Evolutionary conservation across 2,113 vertebrate genomes (phyloP), one percentile per base, ranked within the genome.

Genomic region (Ibidorhyncha struthersii): DNA sequence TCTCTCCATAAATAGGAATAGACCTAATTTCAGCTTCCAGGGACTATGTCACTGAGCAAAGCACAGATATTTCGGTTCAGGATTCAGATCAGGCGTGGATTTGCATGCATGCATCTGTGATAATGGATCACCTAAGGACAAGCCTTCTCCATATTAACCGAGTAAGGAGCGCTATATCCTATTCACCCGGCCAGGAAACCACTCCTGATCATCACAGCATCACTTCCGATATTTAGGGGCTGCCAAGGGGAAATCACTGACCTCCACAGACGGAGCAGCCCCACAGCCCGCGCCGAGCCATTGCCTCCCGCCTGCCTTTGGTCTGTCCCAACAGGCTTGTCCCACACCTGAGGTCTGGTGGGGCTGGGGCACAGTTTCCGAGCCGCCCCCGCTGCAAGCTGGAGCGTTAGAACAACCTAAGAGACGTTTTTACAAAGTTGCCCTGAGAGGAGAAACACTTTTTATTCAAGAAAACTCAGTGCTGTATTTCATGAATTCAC

Each of bases 281-380:
- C 63, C 59, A 47, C 70, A 32, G 14, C 13, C 59, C 55, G 36
- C 67, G 32, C 11, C 1, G 3, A 58, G 70, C 25, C n/a, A 19
- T 10, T 67, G 63, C 59, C 17, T 59, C 32, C 5, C 47, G 82
- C 45, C 38, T 19, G 40, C 30, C 77, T 52, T 10, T 49, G 9
- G 4, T 59, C 15, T 49, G n/a, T 52, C 38, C 5, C 0, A 49
- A 6, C 0, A 1, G 38, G 47, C 17, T 45, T 30, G 14, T 27
- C 73, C 74, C 61, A 52, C 3, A n/a, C 40, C 58, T n/a, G 14
- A 32, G 50, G 38, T 6, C 55, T 38, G 41, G 59, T 73, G 58
- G 22, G 41, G 13, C 29, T 25, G n/a, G 16, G 55, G 38, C 43
- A 47, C 32, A 14, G 12, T 14, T 30, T 63, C 70, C 74, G 84